A percentile compares a stretch with the other conserved stretches of the same genome.
Conservation (phyloP, 2,888 invertebrate genomes). For the Laspeyria flexula region DNA sequence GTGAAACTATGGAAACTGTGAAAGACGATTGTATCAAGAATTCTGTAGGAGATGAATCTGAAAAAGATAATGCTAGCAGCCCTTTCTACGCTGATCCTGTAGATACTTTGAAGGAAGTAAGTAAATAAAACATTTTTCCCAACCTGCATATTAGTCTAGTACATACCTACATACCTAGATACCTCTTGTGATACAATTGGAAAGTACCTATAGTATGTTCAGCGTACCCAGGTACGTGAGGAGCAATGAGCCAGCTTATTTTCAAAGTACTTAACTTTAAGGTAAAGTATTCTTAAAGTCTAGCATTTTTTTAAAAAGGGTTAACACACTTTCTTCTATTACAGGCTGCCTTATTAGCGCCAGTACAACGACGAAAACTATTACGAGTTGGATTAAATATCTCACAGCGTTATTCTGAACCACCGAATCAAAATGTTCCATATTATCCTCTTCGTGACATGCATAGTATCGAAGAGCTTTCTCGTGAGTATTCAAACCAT, state of each 20-base stretch:
- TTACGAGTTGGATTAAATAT: slow-evolving; percentile 73
- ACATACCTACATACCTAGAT: no score
- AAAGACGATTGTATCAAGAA: slow-evolving; percentile 71
- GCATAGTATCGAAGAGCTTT: slow-evolving; percentile 84
- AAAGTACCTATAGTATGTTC: no score
- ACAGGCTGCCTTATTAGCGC: slow-evolving; percentile 73
- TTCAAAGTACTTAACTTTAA: no score
- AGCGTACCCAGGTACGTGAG: no score
- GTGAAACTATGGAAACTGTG: slow-evolving; percentile 82
- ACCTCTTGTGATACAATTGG: no score
- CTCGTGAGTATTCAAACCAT: slow-evolving; percentile 64
- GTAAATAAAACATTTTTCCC: no score
- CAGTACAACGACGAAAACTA: slow-evolving; percentile 78
- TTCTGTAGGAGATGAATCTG: slow-evolving; percentile 65
- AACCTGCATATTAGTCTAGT: neutral
- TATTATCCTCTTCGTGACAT: slow-evolving; percentile 82
- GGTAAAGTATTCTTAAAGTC: no score
- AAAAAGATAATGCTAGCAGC: slow-evolving; percentile 90
- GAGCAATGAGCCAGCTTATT: no score
- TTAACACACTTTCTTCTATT: slow-evolving; percentile 15
- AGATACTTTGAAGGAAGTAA: slow-evolving; percentile 90
- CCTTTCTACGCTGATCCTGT: slow-evolving; percentile 97
- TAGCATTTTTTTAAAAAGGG: neutral
- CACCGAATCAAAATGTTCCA: slow-evolving; percentile 82
- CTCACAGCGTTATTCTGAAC: slow-evolving; percentile 88